Evolutionary conservation across 2,113 vertebrate genomes (phyloP).

Genomic region (Dipodomys stephensi): DNA sequence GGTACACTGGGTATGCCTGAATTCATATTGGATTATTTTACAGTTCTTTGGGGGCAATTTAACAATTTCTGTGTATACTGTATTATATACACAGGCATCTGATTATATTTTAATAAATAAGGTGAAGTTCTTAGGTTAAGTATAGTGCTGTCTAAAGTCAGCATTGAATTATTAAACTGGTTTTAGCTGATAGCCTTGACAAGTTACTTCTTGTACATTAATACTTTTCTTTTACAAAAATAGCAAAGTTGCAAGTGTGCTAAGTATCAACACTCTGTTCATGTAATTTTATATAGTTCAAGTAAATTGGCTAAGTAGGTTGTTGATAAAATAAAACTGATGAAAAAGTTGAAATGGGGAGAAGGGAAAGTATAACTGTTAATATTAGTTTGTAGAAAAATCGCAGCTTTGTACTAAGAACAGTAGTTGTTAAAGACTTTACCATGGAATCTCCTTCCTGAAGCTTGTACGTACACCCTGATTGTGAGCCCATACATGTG

Average conservation of each 20-base stretch:
- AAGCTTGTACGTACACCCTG: neutral
- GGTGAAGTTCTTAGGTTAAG: neutral
- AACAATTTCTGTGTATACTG: neutral
- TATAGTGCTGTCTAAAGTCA: neutral
- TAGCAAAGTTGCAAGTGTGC: conserved; percentile 16
- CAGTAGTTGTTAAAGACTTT: neutral
- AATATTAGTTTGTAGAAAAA: conserved; percentile 6
- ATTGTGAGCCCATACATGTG: fast-evolving
- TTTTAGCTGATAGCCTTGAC: conserved; percentile 27
- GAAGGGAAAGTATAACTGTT: neutral
- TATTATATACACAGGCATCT: neutral
- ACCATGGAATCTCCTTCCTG: neutral
- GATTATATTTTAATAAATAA: conserved; percentile 35
- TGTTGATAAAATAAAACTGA: conserved; percentile 18
- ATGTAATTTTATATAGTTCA: conserved; percentile 39
- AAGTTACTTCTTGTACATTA: neutral
- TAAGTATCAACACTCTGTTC: conserved; percentile 36
- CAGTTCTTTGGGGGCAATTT: conserved; percentile 1
- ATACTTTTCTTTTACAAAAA: conserved; percentile 6
- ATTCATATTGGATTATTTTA: neutral
- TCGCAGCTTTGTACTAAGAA: neutral
- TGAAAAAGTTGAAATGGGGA: conserved; percentile 30
- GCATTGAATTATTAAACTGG: neutral
- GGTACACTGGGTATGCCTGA: neutral
- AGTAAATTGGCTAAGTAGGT: conserved; percentile 12